Percentiles rank a stretch among this genome's conserved stretches.
Evolutionary conservation across 2,888 invertebrate species (phyloP).

Genomic region (Aleiodes alternator): DNA sequence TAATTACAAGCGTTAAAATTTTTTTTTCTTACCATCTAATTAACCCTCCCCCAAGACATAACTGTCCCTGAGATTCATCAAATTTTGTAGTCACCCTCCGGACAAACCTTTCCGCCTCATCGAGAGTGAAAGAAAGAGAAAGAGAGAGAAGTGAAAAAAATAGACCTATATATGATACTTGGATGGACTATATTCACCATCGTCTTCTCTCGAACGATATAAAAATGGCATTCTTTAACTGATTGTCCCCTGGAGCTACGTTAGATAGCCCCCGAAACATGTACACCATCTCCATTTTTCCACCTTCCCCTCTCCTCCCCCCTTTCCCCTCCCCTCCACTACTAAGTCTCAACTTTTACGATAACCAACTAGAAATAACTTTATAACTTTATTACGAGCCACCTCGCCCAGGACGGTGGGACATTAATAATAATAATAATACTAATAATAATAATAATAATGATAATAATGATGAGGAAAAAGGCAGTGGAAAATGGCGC

Average conservation of each 20-base stretch:
- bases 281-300: constrained; percentile 30
- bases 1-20: no score
- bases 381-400: constrained; percentile 68
- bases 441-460: constrained; percentile 33
- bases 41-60: constrained; percentile 30
- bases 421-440: constrained; percentile 60
- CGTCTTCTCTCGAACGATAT: constrained; percentile 61
- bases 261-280: constrained; percentile 55
- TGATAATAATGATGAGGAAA: constrained; percentile 25
- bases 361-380: constrained; percentile 71
- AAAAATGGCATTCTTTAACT: constrained; percentile 70
- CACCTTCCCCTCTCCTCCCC: constrained; percentile 35
- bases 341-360: constrained; percentile 64
- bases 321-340: constrained; percentile 45
- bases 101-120: constrained; percentile 36
- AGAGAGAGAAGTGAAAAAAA: constrained; percentile 27
- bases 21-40: no score
- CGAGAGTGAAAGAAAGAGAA: no score
- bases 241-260: constrained; percentile 68
- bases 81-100: constrained; percentile 62
- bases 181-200: constrained; percentile 34
- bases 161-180: constrained; percentile 50
- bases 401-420: constrained; percentile 53
- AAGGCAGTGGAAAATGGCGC: constrained; percentile 34
- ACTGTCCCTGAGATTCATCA: constrained; percentile 60